Evolutionary conservation across 2,888 invertebrate genomes (phyloP), one percentile per base, ranked within the genome.

Genomic region (Anagyrus pseudococci): DNA sequence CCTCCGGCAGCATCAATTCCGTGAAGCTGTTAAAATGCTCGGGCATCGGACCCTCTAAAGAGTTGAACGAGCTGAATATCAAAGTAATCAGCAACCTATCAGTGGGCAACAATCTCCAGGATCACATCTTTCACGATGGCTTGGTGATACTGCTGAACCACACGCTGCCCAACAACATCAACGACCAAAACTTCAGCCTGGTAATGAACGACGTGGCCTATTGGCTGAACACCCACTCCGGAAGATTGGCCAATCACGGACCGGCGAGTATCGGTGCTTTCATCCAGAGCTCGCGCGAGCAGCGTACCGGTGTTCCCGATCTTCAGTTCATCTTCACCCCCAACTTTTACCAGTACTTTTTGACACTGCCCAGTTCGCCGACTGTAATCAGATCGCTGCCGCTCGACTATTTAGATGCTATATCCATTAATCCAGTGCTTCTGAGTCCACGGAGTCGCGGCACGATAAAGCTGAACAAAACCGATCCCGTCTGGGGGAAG

Each of bases 21-120:
- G 93, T 95, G 0, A 93, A 95, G 75, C 78, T 96, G 1, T 79
- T 96, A 52, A 90, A 94, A 92, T 77, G 94, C 8, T 94, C 94
- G 0, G 95, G 95, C 10, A 83, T 94, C 26, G 92, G 92, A 0
- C 91, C 92, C 0, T 79, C 75, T 22, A 82, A 85, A 1, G 87
- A 91, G 72, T 80, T 92, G 6, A 70, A 79, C 17, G 81, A 85
- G 41, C 73, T 87, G 8, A 83, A 84, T 4, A 90, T 93, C 54
- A 77, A 84, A 0, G 84, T 88, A 1, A 74, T 91, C 40, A 83
- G 86, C 64, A 85, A 93, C 75, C 83, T 91, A 1, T 88, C 87
- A 1, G 93, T 94, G 0, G 94, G 93, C 15, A 86, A 87, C 72
- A 93, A 93, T 79, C 84, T 93, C 0, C 92, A 92, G 78, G 93